These are phyloP conservation scores for Geodia barretti DNA, from an alignment of 37 sponge, comb jelly and placozoan genomes.

Conservation along the genomic window DNA sequence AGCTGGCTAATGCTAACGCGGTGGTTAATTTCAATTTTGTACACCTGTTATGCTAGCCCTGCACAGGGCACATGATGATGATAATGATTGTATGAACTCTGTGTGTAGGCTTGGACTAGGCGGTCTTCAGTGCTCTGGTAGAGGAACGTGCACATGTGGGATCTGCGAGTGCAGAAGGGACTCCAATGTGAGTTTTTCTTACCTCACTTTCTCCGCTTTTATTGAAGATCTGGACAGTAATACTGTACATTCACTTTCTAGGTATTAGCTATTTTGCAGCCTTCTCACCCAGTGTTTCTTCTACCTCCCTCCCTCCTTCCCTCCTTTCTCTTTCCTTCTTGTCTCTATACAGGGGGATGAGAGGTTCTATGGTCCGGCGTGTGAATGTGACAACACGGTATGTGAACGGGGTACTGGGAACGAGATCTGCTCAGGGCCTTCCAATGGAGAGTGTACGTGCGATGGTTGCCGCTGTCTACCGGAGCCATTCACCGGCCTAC, in stretches of 20 bases:
- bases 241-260: not conserved
- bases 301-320: too few relatives aligned
- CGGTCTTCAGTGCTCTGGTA: too few relatives aligned
- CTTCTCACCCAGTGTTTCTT: not conserved
- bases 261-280: not conserved
- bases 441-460: slow-evolving; percentile 30
- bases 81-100: too few relatives aligned
- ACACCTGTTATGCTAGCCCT: too few relatives aligned
- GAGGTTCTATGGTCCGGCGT: slow-evolving; percentile 53
- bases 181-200: not conserved
- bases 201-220: not conserved
- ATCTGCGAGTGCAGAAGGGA: slow-evolving; percentile 37
- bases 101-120: too few relatives aligned
- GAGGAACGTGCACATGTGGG: slow-evolving; percentile 70
- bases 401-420: slow-evolving; percentile 40
- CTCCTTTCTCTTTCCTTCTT: too few relatives aligned
- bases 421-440: not conserved
- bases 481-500: slow-evolving; percentile 10
- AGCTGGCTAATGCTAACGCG: too few relatives aligned
- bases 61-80: too few relatives aligned
- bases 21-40: too few relatives aligned
- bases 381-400: slow-evolving; percentile 60
- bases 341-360: not conserved
- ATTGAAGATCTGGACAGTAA: not conserved
- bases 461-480: slow-evolving; percentile 29